A percentile compares a stretch with the other conserved stretches of the same genome.
phyloP scores from a whole-genome alignment of 2,888 invertebrate genomes.

The Bedellia somnulentella region DNA sequence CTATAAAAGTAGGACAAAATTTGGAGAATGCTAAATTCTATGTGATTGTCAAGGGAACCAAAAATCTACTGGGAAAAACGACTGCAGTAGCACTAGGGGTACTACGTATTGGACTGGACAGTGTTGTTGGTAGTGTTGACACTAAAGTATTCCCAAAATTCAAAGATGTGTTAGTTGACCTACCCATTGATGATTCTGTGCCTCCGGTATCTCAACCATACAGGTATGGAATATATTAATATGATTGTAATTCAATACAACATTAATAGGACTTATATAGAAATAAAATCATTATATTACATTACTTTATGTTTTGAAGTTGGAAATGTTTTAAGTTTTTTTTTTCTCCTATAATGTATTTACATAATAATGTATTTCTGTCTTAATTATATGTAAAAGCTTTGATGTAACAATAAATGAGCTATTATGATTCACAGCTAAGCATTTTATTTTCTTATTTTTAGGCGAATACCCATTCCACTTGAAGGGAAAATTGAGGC shows the following conservation, averaged over 20 bases:
- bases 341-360: too few relatives aligned
- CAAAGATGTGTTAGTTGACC: conserved; percentile 11
- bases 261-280: too few relatives aligned
- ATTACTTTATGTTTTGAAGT: too few relatives aligned
- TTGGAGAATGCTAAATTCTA: conserved; percentile 7
- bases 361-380: too few relatives aligned
- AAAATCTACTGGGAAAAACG: conserved; percentile 11
- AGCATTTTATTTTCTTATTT: too few relatives aligned
- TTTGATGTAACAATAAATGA: too few relatives aligned
- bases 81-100: conserved; percentile 10
- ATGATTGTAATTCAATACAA: too few relatives aligned
- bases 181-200: conserved; percentile 10
- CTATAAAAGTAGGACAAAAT: background rate
- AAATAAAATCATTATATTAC: too few relatives aligned
- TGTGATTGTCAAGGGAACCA: conserved; percentile 10
- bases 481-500: conserved; percentile 5
- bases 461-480: conserved; percentile 6
- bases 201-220: conserved; percentile 10
- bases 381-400: too few relatives aligned
- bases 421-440: too few relatives aligned
- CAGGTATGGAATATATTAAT: too few relatives aligned
- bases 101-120: conserved; percentile 5
- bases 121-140: conserved; percentile 6
- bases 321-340: too few relatives aligned
- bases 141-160: conserved; percentile 10